phyloP scores from a whole-genome alignment of 1,140 invertebrate species.

The Chironomus tepperi region DNA sequence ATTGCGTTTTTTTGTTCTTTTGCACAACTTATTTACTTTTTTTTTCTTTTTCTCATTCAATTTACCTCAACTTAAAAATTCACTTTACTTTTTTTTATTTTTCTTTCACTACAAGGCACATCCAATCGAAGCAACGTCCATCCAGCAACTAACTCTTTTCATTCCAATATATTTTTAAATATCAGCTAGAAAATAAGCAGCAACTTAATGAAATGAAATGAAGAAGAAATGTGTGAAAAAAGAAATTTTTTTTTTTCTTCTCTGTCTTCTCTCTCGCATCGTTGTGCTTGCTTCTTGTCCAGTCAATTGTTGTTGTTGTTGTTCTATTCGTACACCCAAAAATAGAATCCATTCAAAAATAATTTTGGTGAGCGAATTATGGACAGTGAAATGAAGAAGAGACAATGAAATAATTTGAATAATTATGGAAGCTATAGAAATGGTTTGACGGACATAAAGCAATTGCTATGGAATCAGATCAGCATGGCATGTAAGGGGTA shows the following conservation, averaged over 20 bases:
- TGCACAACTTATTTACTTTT: not conserved
- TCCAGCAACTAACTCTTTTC: slow-evolving; percentile 1
- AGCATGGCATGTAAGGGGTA: too few relatives aligned
- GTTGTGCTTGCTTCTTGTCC: not conserved
- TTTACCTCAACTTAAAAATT: not conserved
- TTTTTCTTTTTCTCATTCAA: not conserved
- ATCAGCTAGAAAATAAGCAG: not conserved
- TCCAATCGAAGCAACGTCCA: not conserved
- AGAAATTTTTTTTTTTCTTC: slow-evolving; percentile 16
- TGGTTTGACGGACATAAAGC: too few relatives aligned
- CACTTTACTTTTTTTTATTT: not conserved
- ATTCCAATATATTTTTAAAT: slow-evolving; percentile 5
- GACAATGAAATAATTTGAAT: too few relatives aligned
- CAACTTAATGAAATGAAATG: slow-evolving; percentile 12
- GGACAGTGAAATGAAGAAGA: too few relatives aligned
- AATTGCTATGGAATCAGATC: too few relatives aligned
- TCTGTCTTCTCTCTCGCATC: not conserved
- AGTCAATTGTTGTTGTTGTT: not conserved
- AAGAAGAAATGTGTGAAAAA: slow-evolving; percentile 24
- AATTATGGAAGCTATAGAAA: too few relatives aligned
- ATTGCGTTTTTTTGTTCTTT: not conserved
- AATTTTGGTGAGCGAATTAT: too few relatives aligned
- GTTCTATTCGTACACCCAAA: too few relatives aligned
- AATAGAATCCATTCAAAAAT: too few relatives aligned
- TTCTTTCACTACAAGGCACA: not conserved